phyloP scores from a whole-genome alignment of 2,113 vertebrate genomes.

The Argyrosomus japonicus region DNA sequence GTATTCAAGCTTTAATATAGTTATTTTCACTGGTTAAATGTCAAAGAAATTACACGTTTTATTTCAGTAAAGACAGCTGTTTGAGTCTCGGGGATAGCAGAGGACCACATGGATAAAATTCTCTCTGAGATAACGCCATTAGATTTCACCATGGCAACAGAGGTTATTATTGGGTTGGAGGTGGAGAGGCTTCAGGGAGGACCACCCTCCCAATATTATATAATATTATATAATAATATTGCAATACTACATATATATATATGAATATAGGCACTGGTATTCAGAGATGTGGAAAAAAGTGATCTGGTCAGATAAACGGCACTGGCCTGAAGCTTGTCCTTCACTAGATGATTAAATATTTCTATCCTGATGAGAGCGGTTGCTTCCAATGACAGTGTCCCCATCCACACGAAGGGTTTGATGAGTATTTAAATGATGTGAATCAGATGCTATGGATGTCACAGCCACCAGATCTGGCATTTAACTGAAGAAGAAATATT shows the following conservation, averaged over 20 bases:
- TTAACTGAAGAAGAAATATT: background rate
- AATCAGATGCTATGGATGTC: no score
- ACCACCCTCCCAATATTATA: background rate
- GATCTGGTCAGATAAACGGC: no score
- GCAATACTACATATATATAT: background rate
- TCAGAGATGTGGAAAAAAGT: no score
- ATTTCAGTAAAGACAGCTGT: background rate
- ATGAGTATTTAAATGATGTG: no score
- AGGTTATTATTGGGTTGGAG: constrained; percentile 4
- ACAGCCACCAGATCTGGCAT: no score
- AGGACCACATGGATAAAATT: background rate
- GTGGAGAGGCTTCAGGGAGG: background rate
- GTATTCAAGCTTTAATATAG: background rate
- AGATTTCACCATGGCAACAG: background rate
- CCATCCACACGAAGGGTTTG: no score
- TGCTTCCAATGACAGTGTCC: no score
- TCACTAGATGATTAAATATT: no score
- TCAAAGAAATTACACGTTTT: background rate
- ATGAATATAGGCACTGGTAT: no score
- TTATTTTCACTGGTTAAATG: background rate
- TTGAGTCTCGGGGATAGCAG: background rate
- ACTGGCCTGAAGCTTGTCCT: no score
- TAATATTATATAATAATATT: background rate
- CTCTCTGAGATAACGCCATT: background rate
- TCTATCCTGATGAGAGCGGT: no score